These are phyloP conservation scores for Toxonevra muliebris DNA, from an alignment of 2,888 invertebrate species.

Conservation along the genomic window DNA sequence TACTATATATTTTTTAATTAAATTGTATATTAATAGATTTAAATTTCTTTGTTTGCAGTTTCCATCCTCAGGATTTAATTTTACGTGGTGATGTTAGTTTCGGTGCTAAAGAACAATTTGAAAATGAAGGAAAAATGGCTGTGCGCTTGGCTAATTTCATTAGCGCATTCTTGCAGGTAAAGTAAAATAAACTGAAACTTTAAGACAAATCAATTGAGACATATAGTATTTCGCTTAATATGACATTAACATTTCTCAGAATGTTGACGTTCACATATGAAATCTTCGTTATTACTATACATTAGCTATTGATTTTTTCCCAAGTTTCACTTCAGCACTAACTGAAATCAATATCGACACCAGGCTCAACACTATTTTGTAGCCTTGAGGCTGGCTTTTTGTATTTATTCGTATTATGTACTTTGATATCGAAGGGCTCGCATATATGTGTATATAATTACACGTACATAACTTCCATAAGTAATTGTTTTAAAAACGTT, in stretches of 20 bases:
- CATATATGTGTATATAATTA: slow-evolving; percentile 1
- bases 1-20: background rate
- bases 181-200: slow-evolving; percentile 8
- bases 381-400: too few relatives aligned
- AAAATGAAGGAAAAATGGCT: slow-evolving; percentile 96
- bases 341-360: too few relatives aligned
- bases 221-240: too few relatives aligned
- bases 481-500: slow-evolving; percentile 29
- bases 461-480: slow-evolving; percentile 2
- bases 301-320: too few relatives aligned
- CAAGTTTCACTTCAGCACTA: too few relatives aligned
- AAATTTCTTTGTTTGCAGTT: slow-evolving; percentile 65
- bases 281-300: too few relatives aligned
- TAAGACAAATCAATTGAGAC: background rate
- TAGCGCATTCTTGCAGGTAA: slow-evolving; percentile 89
- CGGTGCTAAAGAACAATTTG: slow-evolving; percentile 88
- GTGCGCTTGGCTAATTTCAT: slow-evolving; percentile 95
- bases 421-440: too few relatives aligned
- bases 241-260: too few relatives aligned
- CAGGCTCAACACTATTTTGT: too few relatives aligned
- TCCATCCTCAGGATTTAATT: slow-evolving; percentile 76
- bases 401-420: too few relatives aligned
- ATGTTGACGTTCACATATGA: too few relatives aligned
- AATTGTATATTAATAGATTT: background rate
- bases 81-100: slow-evolving; percentile 88